Conservation (phyloP, 2,113 vertebrate species). For the Sphaerodactylus townsendi region DNA sequence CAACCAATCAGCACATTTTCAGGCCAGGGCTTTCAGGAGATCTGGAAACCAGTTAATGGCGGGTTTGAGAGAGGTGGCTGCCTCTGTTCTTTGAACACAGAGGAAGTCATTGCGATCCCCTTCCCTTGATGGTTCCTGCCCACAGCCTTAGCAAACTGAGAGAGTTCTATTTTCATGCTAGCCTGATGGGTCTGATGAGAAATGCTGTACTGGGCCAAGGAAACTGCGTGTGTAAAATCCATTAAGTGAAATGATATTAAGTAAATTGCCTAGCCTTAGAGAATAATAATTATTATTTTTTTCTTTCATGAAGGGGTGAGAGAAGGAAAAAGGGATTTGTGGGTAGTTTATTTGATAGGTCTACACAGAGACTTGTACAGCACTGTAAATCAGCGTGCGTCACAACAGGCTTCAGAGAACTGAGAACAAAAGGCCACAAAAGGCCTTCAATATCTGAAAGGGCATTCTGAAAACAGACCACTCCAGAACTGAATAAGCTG, state of each 20-base stretch:
- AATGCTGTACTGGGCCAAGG: background rate
- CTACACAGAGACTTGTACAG: background rate
- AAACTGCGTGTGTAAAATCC: background rate
- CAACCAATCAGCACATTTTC: too few relatives aligned
- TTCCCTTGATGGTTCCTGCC: too few relatives aligned
- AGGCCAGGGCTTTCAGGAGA: too few relatives aligned
- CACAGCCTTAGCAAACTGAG: too few relatives aligned
- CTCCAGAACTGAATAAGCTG: background rate
- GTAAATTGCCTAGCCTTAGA: background rate
- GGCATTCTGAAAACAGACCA: background rate
- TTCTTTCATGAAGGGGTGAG: too few relatives aligned
- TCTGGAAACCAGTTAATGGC: too few relatives aligned
- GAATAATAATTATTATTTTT: too few relatives aligned
- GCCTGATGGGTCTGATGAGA: too few relatives aligned
- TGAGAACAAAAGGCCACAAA: background rate
- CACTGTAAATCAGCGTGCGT: background rate
- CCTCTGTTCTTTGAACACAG: too few relatives aligned
- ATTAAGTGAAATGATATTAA: rapidly evolving
- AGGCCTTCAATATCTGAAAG: background rate
- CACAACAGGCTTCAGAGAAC: background rate
- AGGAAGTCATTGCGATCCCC: too few relatives aligned
- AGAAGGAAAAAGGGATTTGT: background rate
- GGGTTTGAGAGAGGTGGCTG: too few relatives aligned
- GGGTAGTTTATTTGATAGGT: background rate
- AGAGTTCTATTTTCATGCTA: too few relatives aligned